Percentiles rank a stretch among this genome's conserved stretches.
phyloP scores from a whole-genome alignment of 1,140 invertebrate species.

The Formica exsecta region DNA sequence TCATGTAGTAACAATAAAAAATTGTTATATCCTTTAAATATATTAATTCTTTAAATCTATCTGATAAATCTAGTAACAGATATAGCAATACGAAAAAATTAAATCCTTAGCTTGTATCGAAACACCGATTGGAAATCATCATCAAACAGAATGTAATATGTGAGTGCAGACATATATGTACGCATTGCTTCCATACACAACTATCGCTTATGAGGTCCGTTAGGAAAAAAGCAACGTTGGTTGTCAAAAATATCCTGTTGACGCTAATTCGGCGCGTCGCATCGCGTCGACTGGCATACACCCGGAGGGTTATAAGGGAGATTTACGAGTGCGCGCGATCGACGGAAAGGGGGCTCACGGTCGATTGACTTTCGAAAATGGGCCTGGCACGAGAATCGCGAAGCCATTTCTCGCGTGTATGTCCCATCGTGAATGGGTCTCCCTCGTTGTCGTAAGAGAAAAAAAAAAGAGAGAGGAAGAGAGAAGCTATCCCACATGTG shows the following conservation, averaged over 20 bases:
- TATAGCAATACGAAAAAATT: no score
- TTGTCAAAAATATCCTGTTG: constrained; percentile 65
- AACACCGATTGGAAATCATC: background rate
- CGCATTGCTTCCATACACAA: no score
- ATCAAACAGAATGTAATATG: background rate
- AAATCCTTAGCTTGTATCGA: background rate
- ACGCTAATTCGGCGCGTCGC: constrained; percentile 69
- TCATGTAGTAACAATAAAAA: background rate
- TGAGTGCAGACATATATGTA: background rate
- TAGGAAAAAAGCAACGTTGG: constrained; percentile 29
- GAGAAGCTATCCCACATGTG: background rate
- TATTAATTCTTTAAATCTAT: background rate
- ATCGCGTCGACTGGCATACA: constrained; percentile 49
- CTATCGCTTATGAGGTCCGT: constrained; percentile 15
- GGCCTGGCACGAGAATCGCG: constrained; percentile 65
- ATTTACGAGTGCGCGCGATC: constrained; percentile 73
- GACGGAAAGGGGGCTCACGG: constrained; percentile 70
- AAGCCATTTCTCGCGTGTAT: constrained; percentile 59
- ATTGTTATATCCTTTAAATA: background rate
- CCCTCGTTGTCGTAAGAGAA: background rate
- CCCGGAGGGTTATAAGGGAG: constrained; percentile 66
- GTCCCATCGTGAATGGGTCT: constrained; percentile 48
- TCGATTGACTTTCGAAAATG: constrained; percentile 77
- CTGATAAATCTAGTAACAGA: background rate
- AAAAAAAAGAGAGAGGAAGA: no score